These are phyloP conservation scores for Cnemophilus loriae DNA, from an alignment of 2,113 vertebrate species.

Conservation along the genomic window DNA sequence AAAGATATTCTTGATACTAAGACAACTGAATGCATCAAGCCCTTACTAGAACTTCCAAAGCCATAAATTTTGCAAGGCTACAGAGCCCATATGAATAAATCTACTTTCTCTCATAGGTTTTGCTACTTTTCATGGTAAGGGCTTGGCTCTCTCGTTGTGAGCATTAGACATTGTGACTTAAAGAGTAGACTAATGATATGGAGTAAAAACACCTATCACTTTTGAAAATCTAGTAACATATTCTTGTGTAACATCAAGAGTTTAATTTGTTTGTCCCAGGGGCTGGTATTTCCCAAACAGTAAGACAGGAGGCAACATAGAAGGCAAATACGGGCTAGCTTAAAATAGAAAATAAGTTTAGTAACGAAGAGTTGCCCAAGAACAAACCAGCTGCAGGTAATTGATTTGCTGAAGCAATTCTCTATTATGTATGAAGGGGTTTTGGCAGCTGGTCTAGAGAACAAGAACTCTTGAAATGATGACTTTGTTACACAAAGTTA, in stretches of 20 bases:
- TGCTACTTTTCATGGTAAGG: not conserved
- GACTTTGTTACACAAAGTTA: not conserved
- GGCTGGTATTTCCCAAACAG: not conserved
- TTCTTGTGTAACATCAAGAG: not conserved
- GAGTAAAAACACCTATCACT: not conserved
- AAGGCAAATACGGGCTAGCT: not conserved
- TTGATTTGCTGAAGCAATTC: not conserved
- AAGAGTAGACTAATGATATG: not conserved
- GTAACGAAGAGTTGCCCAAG: not conserved
- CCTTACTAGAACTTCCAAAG: not conserved
- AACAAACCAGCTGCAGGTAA: not conserved
- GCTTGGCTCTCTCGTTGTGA: rapidly evolving
- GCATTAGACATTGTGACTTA: not conserved
- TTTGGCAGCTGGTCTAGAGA: not conserved
- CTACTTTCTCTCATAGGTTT: not conserved
- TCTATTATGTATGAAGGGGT: not conserved
- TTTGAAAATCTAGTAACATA: not conserved
- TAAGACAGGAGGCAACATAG: not conserved
- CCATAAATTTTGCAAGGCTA: not conserved
- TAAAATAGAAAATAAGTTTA: not conserved
- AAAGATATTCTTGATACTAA: not conserved
- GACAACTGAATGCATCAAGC: not conserved
- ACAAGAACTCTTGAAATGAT: not conserved
- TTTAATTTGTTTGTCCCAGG: not conserved
- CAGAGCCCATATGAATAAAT: not conserved